Conservation (phyloP, 2,888 invertebrate genomes). For the Neoascia interrupta region DNA sequence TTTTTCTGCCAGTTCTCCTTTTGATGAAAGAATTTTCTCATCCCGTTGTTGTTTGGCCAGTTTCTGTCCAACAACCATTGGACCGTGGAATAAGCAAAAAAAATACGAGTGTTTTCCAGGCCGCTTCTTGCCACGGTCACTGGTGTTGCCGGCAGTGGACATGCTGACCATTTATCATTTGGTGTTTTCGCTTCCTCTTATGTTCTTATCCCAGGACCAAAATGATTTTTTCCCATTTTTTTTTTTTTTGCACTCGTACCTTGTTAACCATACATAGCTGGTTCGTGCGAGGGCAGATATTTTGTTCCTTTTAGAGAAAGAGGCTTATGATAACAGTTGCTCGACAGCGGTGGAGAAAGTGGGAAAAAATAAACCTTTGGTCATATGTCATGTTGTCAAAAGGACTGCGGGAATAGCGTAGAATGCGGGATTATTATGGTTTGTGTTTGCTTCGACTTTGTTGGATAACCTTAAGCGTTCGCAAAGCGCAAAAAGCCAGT, state of each 20-base stretch:
- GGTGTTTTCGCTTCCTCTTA: slow-evolving; percentile 61
- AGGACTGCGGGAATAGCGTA: slow-evolving; percentile 13
- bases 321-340: slow-evolving; percentile 23
- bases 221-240: slow-evolving; percentile 16
- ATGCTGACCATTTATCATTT: slow-evolving; percentile 63
- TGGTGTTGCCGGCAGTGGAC: slow-evolving; percentile 22
- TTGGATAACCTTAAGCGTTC: too few relatives aligned
- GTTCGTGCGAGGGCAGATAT: neutral
- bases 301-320: neutral
- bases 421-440: too few relatives aligned
- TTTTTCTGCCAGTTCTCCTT: neutral
- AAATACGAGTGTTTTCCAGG: slow-evolving; percentile 19
- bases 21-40: slow-evolving; percentile 52
- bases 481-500: too few relatives aligned
- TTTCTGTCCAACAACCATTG: slow-evolving; percentile 27
- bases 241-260: neutral
- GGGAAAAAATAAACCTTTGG: slow-evolving; percentile 42
- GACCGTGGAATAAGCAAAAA: slow-evolving; percentile 8
- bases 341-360: neutral
- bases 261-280: slow-evolving; percentile 5
- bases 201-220: slow-evolving; percentile 38
- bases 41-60: slow-evolving; percentile 41
- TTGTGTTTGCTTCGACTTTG: too few relatives aligned
- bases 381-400: slow-evolving; percentile 50
- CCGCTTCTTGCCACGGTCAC: slow-evolving; percentile 33